phyloP scores from a whole-genome alignment of 2,888 invertebrate genomes.

The Noctuana brunneofusca region DNA sequence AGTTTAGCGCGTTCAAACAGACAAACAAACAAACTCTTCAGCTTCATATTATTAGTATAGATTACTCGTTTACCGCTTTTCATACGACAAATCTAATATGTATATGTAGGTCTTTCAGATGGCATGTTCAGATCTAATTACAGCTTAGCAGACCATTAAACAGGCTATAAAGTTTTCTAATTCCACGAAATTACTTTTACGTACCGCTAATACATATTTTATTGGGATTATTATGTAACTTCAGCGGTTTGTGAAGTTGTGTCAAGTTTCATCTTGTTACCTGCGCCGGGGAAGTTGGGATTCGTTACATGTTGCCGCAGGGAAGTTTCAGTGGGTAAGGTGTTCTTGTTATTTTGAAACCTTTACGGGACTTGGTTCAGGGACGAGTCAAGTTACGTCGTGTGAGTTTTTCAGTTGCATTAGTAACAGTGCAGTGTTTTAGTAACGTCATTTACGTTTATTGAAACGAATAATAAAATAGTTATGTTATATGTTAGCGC shows the following conservation, averaged over 20 bases:
- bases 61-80: not conserved
- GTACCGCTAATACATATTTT: conserved; percentile 19
- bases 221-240: conserved; percentile 13
- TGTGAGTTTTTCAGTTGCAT: not conserved
- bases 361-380: not conserved
- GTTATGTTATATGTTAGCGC: too few relatives aligned
- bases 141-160: conserved; percentile 6
- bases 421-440: too few relatives aligned
- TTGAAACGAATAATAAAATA: too few relatives aligned
- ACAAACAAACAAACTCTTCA: too few relatives aligned
- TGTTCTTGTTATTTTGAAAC: not conserved
- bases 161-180: conserved; percentile 18
- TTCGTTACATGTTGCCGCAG: not conserved
- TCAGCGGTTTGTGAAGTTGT: not conserved
- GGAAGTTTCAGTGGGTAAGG: not conserved
- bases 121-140: conserved; percentile 4
- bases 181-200: conserved; percentile 15
- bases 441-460: too few relatives aligned
- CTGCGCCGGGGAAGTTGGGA: not conserved
- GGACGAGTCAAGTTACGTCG: not conserved
- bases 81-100: not conserved
- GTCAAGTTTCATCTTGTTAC: conserved; percentile 4
- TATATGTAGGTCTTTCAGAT: not conserved
- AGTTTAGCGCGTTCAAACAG: too few relatives aligned
- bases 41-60: too few relatives aligned